Evolutionary conservation across 2,113 vertebrate genomes (phyloP).

Genomic region (Arizona elegans): DNA sequence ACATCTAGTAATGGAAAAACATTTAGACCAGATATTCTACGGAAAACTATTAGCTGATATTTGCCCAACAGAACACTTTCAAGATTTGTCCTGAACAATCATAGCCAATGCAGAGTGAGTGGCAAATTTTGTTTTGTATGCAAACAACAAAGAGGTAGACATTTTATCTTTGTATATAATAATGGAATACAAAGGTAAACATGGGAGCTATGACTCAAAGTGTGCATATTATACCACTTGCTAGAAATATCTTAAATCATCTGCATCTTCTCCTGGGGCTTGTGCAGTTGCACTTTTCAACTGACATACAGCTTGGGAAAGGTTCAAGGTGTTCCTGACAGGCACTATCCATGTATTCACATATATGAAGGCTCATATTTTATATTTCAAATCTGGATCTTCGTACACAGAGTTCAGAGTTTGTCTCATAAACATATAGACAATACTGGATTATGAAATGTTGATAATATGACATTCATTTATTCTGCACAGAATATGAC

Average conservation of each 20-base stretch:
- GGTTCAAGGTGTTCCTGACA: neutral
- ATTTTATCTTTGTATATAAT: neutral
- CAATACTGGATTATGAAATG: neutral
- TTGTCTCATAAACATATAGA: neutral
- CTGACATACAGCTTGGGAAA: neutral
- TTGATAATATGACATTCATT: rapidly evolving
- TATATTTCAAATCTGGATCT: neutral
- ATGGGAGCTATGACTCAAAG: neutral
- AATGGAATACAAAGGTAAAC: neutral
- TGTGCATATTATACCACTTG: neutral
- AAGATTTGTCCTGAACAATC: neutral
- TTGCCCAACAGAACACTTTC: neutral
- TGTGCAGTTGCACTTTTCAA: neutral
- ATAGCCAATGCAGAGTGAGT: neutral
- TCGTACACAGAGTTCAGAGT: neutral
- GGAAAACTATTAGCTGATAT: neutral
- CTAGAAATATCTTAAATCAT: neutral
- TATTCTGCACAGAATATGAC: constrained; percentile 9
- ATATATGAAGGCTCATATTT: neutral
- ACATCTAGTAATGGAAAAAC: neutral
- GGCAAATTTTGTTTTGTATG: neutral
- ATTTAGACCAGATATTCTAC: neutral
- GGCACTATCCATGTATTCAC: neutral
- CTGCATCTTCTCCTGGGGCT: neutral
- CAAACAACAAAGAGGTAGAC: neutral